Percentiles rank a stretch among this genome's conserved stretches.
Conservation (phyloP, 2,888 invertebrate species). For the Erannis defoliaria region DNA sequence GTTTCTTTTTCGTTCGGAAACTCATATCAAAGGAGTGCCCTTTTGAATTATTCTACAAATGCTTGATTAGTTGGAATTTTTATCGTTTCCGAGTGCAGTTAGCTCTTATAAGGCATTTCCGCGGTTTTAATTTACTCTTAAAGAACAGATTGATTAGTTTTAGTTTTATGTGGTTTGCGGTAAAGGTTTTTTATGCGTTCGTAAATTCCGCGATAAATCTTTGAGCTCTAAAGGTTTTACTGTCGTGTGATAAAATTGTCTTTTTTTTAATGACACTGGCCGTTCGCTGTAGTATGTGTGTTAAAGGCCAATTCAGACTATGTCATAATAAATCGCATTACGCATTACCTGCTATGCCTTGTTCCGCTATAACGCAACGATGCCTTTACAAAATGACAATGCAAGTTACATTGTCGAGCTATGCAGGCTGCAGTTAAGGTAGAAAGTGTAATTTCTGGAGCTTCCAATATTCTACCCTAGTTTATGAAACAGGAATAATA, state of each 20-base stretch:
- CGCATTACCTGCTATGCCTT: too few species aligned
- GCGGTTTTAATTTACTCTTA: conserved; percentile 47
- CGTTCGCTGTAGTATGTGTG: conserved; percentile 5
- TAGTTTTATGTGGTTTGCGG: conserved; percentile 39
- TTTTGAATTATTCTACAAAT: conserved; percentile 42
- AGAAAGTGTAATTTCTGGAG: too few species aligned
- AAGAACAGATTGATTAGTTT: conserved; percentile 44
- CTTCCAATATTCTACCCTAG: too few species aligned
- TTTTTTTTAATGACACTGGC: conserved; percentile 44
- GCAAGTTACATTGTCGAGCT: too few species aligned
- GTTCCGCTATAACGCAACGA: too few species aligned
- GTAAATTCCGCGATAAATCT: conserved; percentile 43
- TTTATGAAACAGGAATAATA: too few species aligned
- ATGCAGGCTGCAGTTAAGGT: too few species aligned
- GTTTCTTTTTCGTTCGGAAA: conserved; percentile 53
- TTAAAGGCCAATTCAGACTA: not conserved
- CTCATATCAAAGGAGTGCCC: conserved; percentile 55
- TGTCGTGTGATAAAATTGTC: conserved; percentile 46
- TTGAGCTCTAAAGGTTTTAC: conserved; percentile 42
- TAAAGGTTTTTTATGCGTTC: conserved; percentile 40
- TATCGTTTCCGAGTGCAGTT: conserved; percentile 68
- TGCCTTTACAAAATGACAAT: too few species aligned
- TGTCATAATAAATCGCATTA: not conserved
- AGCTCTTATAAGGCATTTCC: conserved; percentile 58
- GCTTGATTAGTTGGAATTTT: conserved; percentile 61